Base-by-base conservation (phyloP, 2,113 vertebrate genomes). In the Mohoua ochrocephala region DNA sequence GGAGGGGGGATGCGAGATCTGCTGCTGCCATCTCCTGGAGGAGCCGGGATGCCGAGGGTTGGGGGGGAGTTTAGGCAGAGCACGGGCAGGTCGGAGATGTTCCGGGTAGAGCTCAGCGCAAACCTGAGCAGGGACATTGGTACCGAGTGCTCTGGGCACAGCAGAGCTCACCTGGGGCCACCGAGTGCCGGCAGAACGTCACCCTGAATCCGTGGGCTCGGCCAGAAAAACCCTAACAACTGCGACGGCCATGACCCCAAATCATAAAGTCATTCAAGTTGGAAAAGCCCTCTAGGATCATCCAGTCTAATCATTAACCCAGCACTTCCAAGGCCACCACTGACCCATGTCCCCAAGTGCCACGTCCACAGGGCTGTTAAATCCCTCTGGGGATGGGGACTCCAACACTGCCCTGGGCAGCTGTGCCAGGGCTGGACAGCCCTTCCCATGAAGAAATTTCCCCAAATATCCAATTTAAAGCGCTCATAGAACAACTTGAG, bases 21-120 rank as follows among this genome's bases (percentile, higher is more conserved):
- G 70, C 84, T 95, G 89, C 97, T 96, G 97, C 96, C 97, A 95
- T 47, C 97, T 95, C 88, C 95, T 95, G 96, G 96, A 93, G n/a
- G 75, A 90, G 16, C 10, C 4, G 30, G 37, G 64, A 78, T 81
- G 13, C 84, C 7, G 11, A 3, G 35, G n/a, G n/a, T n/a, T n/a
- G n/a, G n/a, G 52, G 22, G 61, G 2, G 67, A 2, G 27, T 11
- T 37, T 10, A 2, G 68, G 56, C 24, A 42, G 50, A 73, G 47
- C 61, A 3, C 20, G 13, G n/a, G 31, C 5, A 10, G 47, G 9
- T 41, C 15, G 9, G 71, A 30, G 49, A 31, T 15, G 71, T 16
- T 27, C 42, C 15, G 49, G 67, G 33, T 24, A 54, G 39, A n/a
- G 78, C 30, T 79, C 67, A 57, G 71, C 5, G 4, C 60, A 24